Conservation (phyloP, 2,113 vertebrate genomes). For the Aegypius monachus region DNA sequence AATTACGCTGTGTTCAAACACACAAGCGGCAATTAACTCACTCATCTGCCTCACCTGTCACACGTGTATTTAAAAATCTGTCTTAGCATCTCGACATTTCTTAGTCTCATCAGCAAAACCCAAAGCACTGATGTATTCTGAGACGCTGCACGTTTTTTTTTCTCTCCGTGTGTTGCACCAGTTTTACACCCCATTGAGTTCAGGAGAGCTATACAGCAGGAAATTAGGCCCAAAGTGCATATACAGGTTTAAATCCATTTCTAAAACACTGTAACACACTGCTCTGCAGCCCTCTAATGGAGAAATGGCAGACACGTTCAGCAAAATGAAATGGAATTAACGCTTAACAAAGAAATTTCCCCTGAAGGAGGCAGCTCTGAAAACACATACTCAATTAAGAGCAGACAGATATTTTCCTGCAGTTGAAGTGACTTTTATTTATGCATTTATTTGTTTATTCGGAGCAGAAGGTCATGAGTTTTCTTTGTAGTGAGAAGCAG, state of each 20-base stretch:
- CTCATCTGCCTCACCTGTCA: conserved; percentile 43
- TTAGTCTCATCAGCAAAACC: conserved; percentile 4
- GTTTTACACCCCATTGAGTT: conserved; percentile 41
- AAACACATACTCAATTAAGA: background rate
- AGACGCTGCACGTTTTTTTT: background rate
- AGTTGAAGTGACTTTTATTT: background rate
- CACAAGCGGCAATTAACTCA: conserved; percentile 26
- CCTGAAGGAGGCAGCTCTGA: background rate
- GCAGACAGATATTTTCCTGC: background rate
- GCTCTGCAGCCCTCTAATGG: conserved; percentile 64
- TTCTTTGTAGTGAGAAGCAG: background rate
- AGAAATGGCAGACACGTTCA: conserved; percentile 14
- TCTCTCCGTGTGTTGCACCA: background rate
- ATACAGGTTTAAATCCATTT: background rate
- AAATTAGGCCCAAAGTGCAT: conserved; percentile 46
- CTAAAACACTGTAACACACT: conserved; percentile 10
- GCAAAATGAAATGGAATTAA: conserved; percentile 24
- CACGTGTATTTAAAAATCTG: conserved; percentile 26
- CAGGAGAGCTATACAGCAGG: conserved; percentile 5
- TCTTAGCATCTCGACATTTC: background rate
- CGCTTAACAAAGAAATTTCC: conserved; percentile 6
- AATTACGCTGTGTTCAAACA: conserved; percentile 16
- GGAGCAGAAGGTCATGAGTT: background rate
- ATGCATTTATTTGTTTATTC: background rate
- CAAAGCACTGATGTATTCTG: conserved; percentile 10